Base-by-base conservation (phyloP, 2,888 invertebrate genomes). In the Dynastes maya region DNA sequence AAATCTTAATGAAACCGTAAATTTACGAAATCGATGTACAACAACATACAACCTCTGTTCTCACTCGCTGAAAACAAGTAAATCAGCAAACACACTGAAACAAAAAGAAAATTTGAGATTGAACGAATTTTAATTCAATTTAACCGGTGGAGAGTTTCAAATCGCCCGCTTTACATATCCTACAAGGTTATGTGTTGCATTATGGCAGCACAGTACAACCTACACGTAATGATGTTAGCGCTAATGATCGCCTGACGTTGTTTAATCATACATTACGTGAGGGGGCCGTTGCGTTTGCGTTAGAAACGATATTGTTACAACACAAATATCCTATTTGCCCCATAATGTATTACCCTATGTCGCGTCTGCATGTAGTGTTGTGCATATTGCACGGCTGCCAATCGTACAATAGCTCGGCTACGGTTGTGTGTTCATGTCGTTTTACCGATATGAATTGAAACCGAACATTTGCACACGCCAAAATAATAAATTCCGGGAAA, bases 271-370 rank as follows among this genome's bases (percentile, higher is more conserved):
- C 45, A 68, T 68, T 61, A 61, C 58, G 45, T 22, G 22, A 37
- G 45, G 61, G 27, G 45, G 68, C 11, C 68, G 68, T 51, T n/a
- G n/a, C 11, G 61, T 61, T 61, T 74, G 61, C 13, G 61, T 74
- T 40, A 61, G 72, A 45, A 74, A 74, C 16, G 58, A 58, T 74
- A 61, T 45, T 74, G 58, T 74, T 74, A 40, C 72, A 45, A 74
- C 72, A 63, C 72, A 74, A 74, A 74, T 49, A 74, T 74, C 45
- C 72, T 61, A 74, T 74, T 74, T 74, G 29, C 55, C 8, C 32
- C 22, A 29, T 13, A 51, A 68, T 53, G 68, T 29, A 45, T 74
- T 74, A 74, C 40, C 61, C 16, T 37, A 37, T 37, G 32, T 37
- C 32, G 32, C 58, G 27, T 29, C 45, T 22, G 4, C 16, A 22